Evolutionary conservation across 2,113 vertebrate species (phyloP), one percentile per base, ranked within the genome.

Genomic region (Dasypus novemcinctus): DNA sequence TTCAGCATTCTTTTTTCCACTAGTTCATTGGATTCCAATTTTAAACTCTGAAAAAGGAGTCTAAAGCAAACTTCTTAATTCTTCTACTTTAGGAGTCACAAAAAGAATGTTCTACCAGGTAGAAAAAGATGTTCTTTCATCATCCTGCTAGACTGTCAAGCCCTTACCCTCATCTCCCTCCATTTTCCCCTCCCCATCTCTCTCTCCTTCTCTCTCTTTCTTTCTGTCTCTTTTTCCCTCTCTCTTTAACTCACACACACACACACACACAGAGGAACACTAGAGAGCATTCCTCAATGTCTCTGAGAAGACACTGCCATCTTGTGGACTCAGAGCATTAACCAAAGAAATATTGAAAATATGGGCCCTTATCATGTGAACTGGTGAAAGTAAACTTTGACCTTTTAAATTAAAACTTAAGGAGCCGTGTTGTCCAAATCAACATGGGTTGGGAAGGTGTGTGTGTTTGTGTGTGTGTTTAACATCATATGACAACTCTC

Each of bases 231-330:
- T 43, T 17, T 7, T 8, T 61, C 29, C 33, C 64, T 72, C 63
- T 69, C 17, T 75, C 5, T 12, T 2, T 25, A 52, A 29, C 43
- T 36, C 54, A 46, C 63, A 61, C 59, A 59, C 71, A 72, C 64
- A 90, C 66, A 38, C 68, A 68, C 75, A 36, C 11, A 46, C 52
- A 23, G 2, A 10, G 2, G 0, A 75, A 38, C 4, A 36, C 6
- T 57, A 52, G 1, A 57, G 33, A 68, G 7, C 13, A 68, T 52
- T 71, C 41, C 49, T 87, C 6, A 17, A 29, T 5, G 29, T 41
- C 31, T 49, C 57, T 94, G 59, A 95, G 68, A 93, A 89, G 41
- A 96, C 31, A 88, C 89, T 95, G 92, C 89, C 93, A 81, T 74
- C 96, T 79, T 92, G 93, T 96, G 91, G 95, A 87, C 17, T 87